phyloP scores from a whole-genome alignment of 2,888 invertebrate species.

The Eupeodes latifasciatus region DNA sequence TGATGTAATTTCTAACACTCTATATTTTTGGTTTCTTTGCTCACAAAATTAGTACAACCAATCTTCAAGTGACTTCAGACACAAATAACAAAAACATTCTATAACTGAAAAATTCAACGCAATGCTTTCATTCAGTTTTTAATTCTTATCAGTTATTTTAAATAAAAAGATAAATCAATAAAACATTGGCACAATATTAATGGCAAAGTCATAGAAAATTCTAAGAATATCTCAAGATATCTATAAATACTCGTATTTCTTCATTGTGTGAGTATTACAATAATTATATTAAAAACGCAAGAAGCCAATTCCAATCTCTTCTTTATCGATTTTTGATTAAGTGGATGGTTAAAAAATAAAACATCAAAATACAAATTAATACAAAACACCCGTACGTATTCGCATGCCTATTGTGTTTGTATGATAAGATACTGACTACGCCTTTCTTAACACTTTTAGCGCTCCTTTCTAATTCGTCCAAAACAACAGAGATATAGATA shows the following conservation, averaged over 20 bases:
- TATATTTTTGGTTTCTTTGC: too few species aligned
- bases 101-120: background rate
- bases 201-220: background rate
- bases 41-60: too few species aligned
- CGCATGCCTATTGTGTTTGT: background rate
- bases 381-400: background rate
- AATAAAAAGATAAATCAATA: constrained; percentile 15
- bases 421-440: constrained; percentile 16
- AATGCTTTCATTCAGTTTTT: background rate
- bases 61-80: background rate
- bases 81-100: background rate
- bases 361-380: background rate
- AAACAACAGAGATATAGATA: background rate
- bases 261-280: background rate
- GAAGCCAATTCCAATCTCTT: background rate
- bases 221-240: background rate
- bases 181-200: background rate
- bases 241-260: background rate
- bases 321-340: constrained; percentile 27
- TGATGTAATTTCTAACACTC: too few species aligned
- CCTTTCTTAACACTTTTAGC: constrained; percentile 3
- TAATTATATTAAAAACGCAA: background rate
- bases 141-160: background rate
- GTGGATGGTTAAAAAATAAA: background rate
- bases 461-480: constrained; percentile 8